A percentile compares a stretch with the other conserved stretches of the same genome.
phyloP scores from a whole-genome alignment of 2,888 invertebrate genomes.

The Drosophila diplacantha region DNA sequence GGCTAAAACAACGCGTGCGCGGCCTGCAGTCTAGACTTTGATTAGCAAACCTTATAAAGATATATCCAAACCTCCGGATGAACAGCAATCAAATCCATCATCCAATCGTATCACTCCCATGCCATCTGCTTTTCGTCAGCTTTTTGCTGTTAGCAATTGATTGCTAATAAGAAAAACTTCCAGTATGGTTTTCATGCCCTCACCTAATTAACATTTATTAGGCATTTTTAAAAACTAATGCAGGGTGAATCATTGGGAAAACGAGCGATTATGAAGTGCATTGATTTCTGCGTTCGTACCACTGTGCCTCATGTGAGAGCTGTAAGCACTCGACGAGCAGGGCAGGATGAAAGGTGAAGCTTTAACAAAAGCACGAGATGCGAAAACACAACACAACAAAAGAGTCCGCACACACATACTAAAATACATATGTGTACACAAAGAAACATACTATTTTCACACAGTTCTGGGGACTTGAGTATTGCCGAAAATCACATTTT shows the following conservation, averaged over 20 bases:
- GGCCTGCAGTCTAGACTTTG: constrained; percentile 52
- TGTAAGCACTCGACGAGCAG: constrained; percentile 19
- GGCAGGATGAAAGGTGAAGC: constrained; percentile 25
- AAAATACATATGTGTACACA: constrained; percentile 8
- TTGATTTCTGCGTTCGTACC: constrained; percentile 20
- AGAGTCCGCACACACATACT: neutral
- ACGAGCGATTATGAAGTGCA: neutral
- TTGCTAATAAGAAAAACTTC: constrained; percentile 59
- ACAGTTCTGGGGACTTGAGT: neutral
- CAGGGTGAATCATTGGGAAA: constrained; percentile 47
- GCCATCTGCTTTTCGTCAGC: constrained; percentile 23
- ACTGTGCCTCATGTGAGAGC: constrained; percentile 44
- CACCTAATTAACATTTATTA: constrained; percentile 46
- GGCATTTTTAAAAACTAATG: constrained; percentile 17
- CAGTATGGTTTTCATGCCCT: constrained; percentile 49
- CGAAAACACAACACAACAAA: constrained; percentile 36
- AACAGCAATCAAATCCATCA: constrained; percentile 16
- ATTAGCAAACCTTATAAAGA: constrained; percentile 49
- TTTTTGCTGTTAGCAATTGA: constrained; percentile 48
- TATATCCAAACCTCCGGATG: constrained; percentile 22
- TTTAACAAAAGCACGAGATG: constrained; percentile 52
- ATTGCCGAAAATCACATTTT: neutral
- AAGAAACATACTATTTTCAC: neutral
- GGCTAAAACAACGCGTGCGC: constrained; percentile 9
- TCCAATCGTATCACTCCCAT: constrained; percentile 13